phyloP scores from a whole-genome alignment of 2,797 vertebrate species.

The Chrysocyon brachyurus region DNA sequence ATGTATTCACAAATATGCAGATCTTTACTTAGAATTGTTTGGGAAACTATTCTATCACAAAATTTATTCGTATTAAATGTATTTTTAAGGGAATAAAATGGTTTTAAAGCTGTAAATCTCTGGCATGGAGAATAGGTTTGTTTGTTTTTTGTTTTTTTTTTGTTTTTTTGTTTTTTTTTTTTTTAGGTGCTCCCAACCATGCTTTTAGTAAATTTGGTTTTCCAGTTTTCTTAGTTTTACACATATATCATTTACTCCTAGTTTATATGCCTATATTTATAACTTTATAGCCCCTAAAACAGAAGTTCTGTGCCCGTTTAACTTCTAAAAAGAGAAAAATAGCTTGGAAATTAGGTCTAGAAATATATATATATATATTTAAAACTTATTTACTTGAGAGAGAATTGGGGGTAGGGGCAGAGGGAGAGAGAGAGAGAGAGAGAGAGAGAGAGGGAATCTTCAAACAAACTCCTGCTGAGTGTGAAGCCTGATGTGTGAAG shows the following conservation, averaged over 20 bases:
- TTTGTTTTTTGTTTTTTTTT: neutral
- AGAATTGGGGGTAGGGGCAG: neutral
- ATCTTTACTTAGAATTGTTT: neutral
- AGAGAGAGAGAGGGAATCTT: neutral
- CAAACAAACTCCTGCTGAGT: neutral
- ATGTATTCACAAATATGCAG: neutral
- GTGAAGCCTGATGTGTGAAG: neutral
- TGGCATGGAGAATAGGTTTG: neutral
- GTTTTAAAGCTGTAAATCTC: neutral
- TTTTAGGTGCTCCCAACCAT: neutral
- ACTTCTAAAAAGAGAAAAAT: neutral
- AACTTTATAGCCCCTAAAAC: neutral
- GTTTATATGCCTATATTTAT: neutral
- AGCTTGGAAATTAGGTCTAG: neutral
- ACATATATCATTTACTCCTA: neutral
- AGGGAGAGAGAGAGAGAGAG: neutral
- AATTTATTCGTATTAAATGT: neutral
- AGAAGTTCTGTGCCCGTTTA: neutral
- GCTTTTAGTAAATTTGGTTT: neutral
- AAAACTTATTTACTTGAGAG: neutral
- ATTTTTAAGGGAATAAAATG: conserved; percentile 41
- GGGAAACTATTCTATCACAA: neutral
- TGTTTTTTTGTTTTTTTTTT: neutral
- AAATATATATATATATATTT: neutral
- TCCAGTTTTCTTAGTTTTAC: neutral